Conservation (phyloP, 2,797 vertebrate genomes). For the Melanotaenia nigrans region DNA sequence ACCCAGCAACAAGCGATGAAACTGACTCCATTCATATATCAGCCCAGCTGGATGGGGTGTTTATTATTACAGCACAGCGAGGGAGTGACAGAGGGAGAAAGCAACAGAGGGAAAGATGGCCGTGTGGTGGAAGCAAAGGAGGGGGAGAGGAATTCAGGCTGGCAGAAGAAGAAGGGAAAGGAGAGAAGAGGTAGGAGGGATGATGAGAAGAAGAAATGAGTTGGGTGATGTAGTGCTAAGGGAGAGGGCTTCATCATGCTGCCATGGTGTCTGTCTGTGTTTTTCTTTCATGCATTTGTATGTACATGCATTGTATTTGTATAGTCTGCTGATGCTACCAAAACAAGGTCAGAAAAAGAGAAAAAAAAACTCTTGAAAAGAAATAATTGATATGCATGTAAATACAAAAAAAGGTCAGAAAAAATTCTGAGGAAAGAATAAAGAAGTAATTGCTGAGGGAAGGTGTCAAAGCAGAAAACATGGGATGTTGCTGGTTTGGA, state of each 20-base stretch:
- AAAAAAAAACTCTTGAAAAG: slow-evolving; percentile 26
- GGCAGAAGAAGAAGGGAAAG: slow-evolving; percentile 40
- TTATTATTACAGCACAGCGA: slow-evolving; percentile 78
- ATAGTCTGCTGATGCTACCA: slow-evolving; percentile 9
- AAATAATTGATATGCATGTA: slow-evolving; percentile 18
- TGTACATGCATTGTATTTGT: neutral
- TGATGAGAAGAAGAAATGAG: slow-evolving; percentile 33
- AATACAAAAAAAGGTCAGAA: slow-evolving; percentile 2
- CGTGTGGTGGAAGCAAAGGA: slow-evolving; percentile 44
- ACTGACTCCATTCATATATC: slow-evolving; percentile 70
- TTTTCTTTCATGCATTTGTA: slow-evolving; percentile 21
- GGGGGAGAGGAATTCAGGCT: slow-evolving; percentile 53
- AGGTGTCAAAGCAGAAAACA: slow-evolving; percentile 42
- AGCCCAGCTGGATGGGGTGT: slow-evolving; percentile 72
- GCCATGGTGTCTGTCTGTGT: slow-evolving; percentile 51
- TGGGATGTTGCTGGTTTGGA: slow-evolving; percentile 43
- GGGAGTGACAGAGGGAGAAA: slow-evolving; percentile 71
- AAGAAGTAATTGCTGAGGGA: slow-evolving; percentile 31
- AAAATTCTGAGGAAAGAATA: slow-evolving; percentile 23
- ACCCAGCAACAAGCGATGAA: slow-evolving; percentile 79
- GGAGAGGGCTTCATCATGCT: slow-evolving; percentile 44
- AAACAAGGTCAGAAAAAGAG: slow-evolving; percentile 17
- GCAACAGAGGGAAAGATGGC: slow-evolving; percentile 65
- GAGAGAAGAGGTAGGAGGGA: slow-evolving; percentile 18
- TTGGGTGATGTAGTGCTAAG: slow-evolving; percentile 38